Base-by-base conservation (phyloP, 1,140 invertebrate species). In the Samia ricini region DNA sequence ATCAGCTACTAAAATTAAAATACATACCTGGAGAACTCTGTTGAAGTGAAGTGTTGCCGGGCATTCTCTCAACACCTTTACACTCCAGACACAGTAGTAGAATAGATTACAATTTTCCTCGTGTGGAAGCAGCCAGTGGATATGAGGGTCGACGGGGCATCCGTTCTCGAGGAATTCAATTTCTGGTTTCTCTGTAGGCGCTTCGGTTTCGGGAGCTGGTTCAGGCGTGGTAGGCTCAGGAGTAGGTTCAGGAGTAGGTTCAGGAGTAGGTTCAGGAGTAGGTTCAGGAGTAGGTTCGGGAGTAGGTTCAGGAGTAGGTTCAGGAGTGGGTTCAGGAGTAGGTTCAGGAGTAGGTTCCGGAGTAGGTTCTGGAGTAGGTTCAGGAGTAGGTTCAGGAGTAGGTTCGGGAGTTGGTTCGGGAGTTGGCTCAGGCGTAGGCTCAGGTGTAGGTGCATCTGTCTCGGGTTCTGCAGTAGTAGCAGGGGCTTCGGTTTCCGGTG, bases 1-100 rank as follows among this genome's bases (percentile, higher is more conserved):
- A 29, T 10, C n/a, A 42, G 8, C n/a, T 15, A 42, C 4, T 42
- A 42, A 42, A 36, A 42, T 12, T 42, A 1, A 12, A 42, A 23
- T 26, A 68, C 62, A 73, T 42, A 89, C 84, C 76, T 85, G 86
- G 0, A 80, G 29, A 0, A 60, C 36, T n/a, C 81, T 80, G 68
- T 94, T 94, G 81, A 94, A 95, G 59, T 94, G 91, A 3, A 94
- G 76, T 0, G 78, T 85, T 10, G 63, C 36, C 0, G 93, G 89
- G 61, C 94, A 95, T 7, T 72, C 18, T 66, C 89, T 89, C 2
- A 86, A 63, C 12, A 91, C 84, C 12, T 87, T 78, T 4, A 71
- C 68, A 2, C 91, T 91, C 64, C 79, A 85, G 12, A 91, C 79
- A 65, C 94, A 95, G n/a, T 91, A 86, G 71, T 92, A 94, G 80